These are phyloP conservation scores for Acromyrmex charruanus DNA, from an alignment of 1,140 invertebrate species.

Conservation along the genomic window DNA sequence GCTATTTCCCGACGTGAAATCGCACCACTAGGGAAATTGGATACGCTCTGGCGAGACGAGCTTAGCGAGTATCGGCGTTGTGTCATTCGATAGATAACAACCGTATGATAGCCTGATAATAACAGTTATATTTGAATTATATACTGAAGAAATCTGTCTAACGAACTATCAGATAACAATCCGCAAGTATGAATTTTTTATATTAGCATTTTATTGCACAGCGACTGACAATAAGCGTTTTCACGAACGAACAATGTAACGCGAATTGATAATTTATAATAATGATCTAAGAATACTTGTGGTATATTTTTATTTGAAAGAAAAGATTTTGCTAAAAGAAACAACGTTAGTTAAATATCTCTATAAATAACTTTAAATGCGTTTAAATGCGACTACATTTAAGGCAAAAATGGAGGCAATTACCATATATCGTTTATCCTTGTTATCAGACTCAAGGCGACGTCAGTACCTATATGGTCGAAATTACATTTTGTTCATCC, in stretches of 20 bases:
- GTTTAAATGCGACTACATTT: not conserved
- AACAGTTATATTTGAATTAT: not conserved
- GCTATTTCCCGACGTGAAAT: conserved; percentile 43
- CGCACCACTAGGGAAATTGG: conserved; percentile 51
- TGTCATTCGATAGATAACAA: conserved; percentile 19
- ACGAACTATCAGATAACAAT: not conserved
- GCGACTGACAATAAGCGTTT: not conserved
- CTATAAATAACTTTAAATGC: not conserved
- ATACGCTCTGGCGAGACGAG: conserved; percentile 22
- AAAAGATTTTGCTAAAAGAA: not conserved
- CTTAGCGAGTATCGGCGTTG: conserved; percentile 15
- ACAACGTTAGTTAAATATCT: not conserved
- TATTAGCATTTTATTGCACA: not conserved
- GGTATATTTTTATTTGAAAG: not conserved
- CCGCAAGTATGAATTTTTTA: not conserved
- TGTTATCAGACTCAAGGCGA: conserved; percentile 17
- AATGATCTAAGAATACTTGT: not conserved
- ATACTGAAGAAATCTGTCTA: not conserved
- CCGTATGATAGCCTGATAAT: conserved; percentile 1
- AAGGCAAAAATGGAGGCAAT: conserved; percentile 5
- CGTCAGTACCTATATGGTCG: conserved; percentile 15
- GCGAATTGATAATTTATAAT: not conserved
- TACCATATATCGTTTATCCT: conserved; percentile 14
- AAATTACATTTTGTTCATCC: conserved; percentile 72
- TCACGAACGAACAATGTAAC: not conserved